Percentiles rank a stretch among this genome's conserved stretches.
These are phyloP conservation scores for Amazonetta brasiliensis DNA, from an alignment of 2,797 vertebrate genomes.

Conservation along the genomic window DNA sequence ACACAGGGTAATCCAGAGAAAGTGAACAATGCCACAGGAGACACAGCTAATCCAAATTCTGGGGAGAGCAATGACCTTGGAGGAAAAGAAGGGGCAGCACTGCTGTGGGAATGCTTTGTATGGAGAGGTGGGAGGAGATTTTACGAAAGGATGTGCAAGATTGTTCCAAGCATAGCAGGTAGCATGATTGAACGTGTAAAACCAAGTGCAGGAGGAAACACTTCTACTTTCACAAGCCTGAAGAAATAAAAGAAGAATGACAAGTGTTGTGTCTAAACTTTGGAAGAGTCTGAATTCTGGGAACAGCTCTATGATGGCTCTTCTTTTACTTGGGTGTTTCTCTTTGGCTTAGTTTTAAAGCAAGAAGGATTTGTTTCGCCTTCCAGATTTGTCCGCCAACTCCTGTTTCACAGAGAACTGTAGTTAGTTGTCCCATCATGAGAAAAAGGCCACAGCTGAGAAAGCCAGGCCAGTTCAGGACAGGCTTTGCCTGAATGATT, in stretches of 20 bases:
- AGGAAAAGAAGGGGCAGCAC: not conserved
- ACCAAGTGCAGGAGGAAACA: slow-evolving; percentile 11
- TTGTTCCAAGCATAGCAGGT: slow-evolving; percentile 36
- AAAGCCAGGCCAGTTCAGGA: not conserved
- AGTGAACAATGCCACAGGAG: not conserved
- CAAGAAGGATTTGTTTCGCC: slow-evolving; percentile 5
- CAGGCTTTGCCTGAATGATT: not conserved
- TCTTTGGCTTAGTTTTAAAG: slow-evolving; percentile 39
- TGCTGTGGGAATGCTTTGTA: not conserved
- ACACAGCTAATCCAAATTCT: not conserved
- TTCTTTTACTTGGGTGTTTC: slow-evolving; percentile 51
- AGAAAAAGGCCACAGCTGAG: not conserved
- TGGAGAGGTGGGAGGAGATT: slow-evolving; percentile 28
- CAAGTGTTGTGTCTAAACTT: slow-evolving; percentile 21
- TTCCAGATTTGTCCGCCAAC: not conserved
- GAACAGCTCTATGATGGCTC: slow-evolving; percentile 20
- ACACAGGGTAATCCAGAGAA: not conserved
- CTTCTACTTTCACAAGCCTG: slow-evolving; percentile 43
- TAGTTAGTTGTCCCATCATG: not conserved
- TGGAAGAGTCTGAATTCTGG: not conserved
- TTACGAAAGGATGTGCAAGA: slow-evolving; percentile 16
- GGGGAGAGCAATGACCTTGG: not conserved
- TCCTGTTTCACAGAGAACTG: not conserved
- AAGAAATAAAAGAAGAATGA: slow-evolving; percentile 37
- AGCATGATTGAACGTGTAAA: slow-evolving; percentile 60